Conservation (phyloP, 2,797 vertebrate species). For the Lagorchestes hirsutus region DNA sequence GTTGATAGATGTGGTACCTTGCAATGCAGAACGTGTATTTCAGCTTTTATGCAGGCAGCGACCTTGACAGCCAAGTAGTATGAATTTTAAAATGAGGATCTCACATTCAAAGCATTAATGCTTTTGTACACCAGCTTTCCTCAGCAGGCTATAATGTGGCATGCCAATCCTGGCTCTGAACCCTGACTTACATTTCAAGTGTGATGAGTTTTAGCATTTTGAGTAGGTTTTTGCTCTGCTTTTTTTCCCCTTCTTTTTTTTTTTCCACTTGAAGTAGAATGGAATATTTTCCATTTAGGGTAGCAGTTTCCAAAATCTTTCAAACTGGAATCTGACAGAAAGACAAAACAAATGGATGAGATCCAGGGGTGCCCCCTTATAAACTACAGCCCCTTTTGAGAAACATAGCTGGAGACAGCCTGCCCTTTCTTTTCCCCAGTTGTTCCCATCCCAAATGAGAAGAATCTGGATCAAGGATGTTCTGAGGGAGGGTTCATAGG, state of each 20-base stretch:
- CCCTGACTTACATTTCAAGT: neutral
- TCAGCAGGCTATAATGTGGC: neutral
- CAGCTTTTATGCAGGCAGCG: neutral
- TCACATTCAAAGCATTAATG: neutral
- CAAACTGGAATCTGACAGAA: neutral
- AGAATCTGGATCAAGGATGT: neutral
- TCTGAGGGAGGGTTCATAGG: neutral
- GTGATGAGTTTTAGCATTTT: slow-evolving; percentile 3
- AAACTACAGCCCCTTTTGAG: neutral
- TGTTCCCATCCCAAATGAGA: neutral
- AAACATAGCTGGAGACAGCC: too few species aligned
- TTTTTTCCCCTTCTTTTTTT: neutral
- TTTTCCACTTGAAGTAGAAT: neutral
- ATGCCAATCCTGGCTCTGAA: neutral
- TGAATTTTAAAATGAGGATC: slow-evolving; percentile 5
- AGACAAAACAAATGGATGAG: neutral
- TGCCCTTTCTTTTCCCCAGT: too few species aligned
- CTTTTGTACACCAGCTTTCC: neutral
- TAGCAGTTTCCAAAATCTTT: neutral
- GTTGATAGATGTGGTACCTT: too few species aligned
- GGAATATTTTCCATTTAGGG: neutral
- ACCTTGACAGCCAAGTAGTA: neutral
- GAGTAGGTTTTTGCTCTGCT: neutral
- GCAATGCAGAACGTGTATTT: neutral
- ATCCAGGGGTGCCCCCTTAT: neutral